phyloP scores from a whole-genome alignment of 2,888 invertebrate species.

The Phalera bucephala region DNA sequence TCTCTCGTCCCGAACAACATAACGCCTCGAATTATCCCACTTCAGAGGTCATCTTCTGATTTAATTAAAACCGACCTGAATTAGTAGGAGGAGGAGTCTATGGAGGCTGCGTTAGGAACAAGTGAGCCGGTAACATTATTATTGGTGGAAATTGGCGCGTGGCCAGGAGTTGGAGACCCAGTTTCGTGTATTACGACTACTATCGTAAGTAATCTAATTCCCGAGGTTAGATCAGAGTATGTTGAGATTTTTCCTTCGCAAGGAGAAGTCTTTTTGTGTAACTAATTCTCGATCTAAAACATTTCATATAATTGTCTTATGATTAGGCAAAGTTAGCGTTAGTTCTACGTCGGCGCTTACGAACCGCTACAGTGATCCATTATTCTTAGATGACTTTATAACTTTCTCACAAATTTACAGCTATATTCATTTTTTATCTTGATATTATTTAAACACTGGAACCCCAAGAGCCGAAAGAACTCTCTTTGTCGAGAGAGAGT shows the following conservation, averaged over 20 bases:
- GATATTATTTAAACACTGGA: neutral
- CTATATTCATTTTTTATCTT: no score
- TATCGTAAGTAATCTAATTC: neutral
- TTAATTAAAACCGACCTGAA: constrained; percentile 14
- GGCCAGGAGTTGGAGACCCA: neutral
- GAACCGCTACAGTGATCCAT: neutral
- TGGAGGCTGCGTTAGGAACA: neutral
- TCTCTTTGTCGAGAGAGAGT: neutral
- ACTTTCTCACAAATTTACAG: no score
- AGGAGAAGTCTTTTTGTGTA: no score
- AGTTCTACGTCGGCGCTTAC: neutral
- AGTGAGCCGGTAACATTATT: neutral
- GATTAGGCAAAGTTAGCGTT: neutral
- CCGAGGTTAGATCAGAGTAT: neutral
- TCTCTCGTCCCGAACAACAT: constrained; percentile 18
- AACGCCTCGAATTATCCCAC: constrained; percentile 24
- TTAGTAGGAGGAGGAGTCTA: no score
- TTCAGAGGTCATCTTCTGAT: constrained; percentile 29
- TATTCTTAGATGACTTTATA: neutral
- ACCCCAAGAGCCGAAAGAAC: neutral
- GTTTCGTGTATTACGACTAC: constrained; percentile 1
- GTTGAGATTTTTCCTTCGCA: no score
- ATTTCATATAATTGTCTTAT: no score
- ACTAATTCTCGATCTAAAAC: neutral
- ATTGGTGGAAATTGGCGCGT: neutral